Evolutionary conservation across 2,797 vertebrate species (phyloP), one percentile per base, ranked within the genome.

Genomic region (Eospalax fontanierii): DNA sequence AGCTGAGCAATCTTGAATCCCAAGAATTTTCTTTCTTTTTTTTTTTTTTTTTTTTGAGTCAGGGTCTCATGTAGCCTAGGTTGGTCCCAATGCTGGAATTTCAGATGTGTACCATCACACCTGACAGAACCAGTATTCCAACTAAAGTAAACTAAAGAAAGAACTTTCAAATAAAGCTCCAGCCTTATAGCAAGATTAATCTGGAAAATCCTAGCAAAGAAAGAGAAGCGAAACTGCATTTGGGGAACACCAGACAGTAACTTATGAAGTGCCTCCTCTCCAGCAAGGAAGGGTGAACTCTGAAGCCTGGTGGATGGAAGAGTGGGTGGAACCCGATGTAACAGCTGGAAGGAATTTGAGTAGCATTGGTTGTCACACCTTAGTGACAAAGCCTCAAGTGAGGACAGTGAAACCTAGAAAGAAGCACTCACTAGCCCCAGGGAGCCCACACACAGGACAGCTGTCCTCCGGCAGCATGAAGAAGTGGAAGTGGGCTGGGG

Each of bases 141-240:
- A 70, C 9, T 78, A 33, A 76, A 30, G 73, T 75, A 75, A 78
- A 78, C 46, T 50, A n/a, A n/a, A n/a, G n/a, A 78, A 54, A 54
- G 33, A 14, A 5, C 35, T 68, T 75, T 81, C 22, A 33, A 70
- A 73, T 35, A 73, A 50, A 43, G 40, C 22, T 38, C 75, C 78
- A 80, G 61, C 28, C 22, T 61, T 46, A 30, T 3, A 74, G 19
- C 30, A 80, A 76, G 21, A 38, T 43, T 61, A 61, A 33, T 38
- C 63, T 95, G 73, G 87, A 87, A 92, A 92, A 75, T 83, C 28
- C 7, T 24, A 40, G 30, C 30, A 38, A 68, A 61, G 75, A 71
- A 80, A 87, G 0, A 1, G 6, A n/a, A 79, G 61, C 6, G 2
- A 26, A 57, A 21, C 7, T 71, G 50, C 80, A 63, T 26, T 79